Base-by-base conservation (phyloP, 2,888 invertebrate genomes). In the Tinea semifulvella region DNA sequence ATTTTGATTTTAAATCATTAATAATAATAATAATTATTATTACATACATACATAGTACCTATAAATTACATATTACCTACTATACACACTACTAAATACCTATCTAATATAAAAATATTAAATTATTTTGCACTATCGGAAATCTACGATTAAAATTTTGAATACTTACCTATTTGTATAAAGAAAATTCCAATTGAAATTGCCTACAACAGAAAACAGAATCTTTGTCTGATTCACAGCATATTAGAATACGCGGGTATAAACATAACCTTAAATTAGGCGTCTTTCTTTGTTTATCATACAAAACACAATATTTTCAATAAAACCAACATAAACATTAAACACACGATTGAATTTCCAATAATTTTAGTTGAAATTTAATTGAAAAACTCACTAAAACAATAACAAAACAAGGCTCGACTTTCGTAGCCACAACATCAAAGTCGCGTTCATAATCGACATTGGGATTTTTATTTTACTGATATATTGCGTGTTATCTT, bases 111-210 rank as follows among this genome's bases (percentile, higher is more conserved):
- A n/a, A n/a, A n/a, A n/a, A n/a, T n/a, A n/a, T n/a, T n/a, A n/a
- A n/a, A n/a, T n/a, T n/a, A n/a, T n/a, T n/a, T n/a, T n/a, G n/a
- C n/a, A n/a, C n/a, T n/a, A n/a, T n/a, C n/a, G n/a, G n/a, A n/a
- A n/a, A n/a, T n/a, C n/a, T n/a, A n/a, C n/a, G n/a, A n/a, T 22
- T 7, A 22, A n/a, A 31, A 31, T 31, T 31, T 31, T 31, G 31
- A 4, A 31, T 31, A 31, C 31, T 31, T 13, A 31, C 31, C 14
- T 31, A 14, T 14, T 2, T 13, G 13, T 26, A n/a, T 13, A n/a
- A n/a, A n/a, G n/a, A n/a, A n/a, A n/a, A n/a, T 13, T 7, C 31
- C 31, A 31, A 31, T 31, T 31, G 3, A 31, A 31, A 31, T 31
- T 22, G 22, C 5, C 5, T 5, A 11, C 6, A 4, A 7, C 14